Evolutionary conservation across 2,113 vertebrate species (phyloP), one percentile per base, ranked within the genome.

Genomic region (Salvelinus fontinalis): DNA sequence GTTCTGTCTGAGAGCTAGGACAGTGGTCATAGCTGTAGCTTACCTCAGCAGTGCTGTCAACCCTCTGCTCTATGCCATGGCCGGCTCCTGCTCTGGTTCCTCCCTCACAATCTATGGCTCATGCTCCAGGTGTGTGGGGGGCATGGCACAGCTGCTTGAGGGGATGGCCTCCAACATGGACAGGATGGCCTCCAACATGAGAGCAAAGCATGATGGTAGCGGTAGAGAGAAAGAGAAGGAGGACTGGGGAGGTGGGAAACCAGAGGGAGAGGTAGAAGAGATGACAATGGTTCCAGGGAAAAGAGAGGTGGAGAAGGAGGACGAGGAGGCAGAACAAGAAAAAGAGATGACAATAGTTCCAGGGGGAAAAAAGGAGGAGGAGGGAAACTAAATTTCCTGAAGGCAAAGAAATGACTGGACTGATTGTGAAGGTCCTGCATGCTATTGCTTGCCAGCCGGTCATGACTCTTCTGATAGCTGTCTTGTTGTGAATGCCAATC

Each of bases 31-130:
- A 9, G 82, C 92, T 0, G 39, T 93, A 34, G 92, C 91, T 34
- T 93, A 90, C 79, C 78, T 93, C 65, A 92, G 92, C 83, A 92
- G 90, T 74, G 90, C 92, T 57, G 67, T 92, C 51, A 94, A 94
- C 78, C 93, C 93, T 0, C 78, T 92, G 59, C 85, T 93, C 13
- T 94, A 93, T 8, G 84, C 90, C 6, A 93, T 91, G 44, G 85
- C 89, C 0, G 91, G 91, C 1, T 78, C 89, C 2, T 12, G 22
- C 62, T 44, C 39, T 44, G 8, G 39, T 9, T 54, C 51, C 16
- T 54, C 51, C 51, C 51, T 14, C 14, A n/a, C 86, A 51, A 83
- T 91, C 49, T 84, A 91, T n/a, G 86, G 85, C 14, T 80, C 87
- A 0, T 81, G 85, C 0, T 29, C 66, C 16, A 88, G 92, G 0